Conservation (phyloP, 2,888 invertebrate species). For the Phyto melanocephala region DNA sequence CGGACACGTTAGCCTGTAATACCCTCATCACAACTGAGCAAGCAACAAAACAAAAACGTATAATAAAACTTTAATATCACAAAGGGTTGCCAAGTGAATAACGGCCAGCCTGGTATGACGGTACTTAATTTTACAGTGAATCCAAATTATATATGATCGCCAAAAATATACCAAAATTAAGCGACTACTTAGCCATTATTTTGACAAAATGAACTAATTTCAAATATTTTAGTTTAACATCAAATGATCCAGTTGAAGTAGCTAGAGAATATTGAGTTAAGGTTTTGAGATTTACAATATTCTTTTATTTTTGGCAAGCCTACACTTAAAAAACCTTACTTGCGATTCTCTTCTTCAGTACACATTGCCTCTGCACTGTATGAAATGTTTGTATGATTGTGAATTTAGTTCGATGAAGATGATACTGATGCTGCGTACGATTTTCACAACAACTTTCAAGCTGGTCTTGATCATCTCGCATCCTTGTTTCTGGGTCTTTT, state of each 20-base stretch:
- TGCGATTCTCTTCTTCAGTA: neutral
- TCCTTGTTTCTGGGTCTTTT: conserved; percentile 1
- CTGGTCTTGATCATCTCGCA: conserved; percentile 7
- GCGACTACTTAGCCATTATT: too few relatives aligned
- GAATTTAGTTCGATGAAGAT: neutral
- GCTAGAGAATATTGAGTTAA: too few relatives aligned
- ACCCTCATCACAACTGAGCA: conserved; percentile 33
- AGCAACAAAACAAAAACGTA: neutral
- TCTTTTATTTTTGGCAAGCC: too few relatives aligned
- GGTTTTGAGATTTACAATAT: too few relatives aligned
- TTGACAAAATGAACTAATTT: too few relatives aligned
- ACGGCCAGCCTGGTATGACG: too few relatives aligned
- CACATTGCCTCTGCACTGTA: neutral
- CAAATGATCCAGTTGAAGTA: too few relatives aligned
- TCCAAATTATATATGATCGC: too few relatives aligned
- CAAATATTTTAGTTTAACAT: too few relatives aligned
- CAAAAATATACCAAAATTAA: too few relatives aligned
- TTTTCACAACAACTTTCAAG: conserved; percentile 1
- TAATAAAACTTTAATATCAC: neutral
- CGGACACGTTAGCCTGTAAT: conserved; percentile 58
- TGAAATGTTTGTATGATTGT: neutral
- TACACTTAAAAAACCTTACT: neutral
- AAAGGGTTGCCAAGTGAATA: conserved; percentile 11
- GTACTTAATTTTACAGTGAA: too few relatives aligned
- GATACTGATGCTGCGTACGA: neutral